Evolutionary conservation across 2,113 vertebrate genomes (phyloP), one percentile per base, ranked within the genome.

Genomic region (Oryzias curvinotus): DNA sequence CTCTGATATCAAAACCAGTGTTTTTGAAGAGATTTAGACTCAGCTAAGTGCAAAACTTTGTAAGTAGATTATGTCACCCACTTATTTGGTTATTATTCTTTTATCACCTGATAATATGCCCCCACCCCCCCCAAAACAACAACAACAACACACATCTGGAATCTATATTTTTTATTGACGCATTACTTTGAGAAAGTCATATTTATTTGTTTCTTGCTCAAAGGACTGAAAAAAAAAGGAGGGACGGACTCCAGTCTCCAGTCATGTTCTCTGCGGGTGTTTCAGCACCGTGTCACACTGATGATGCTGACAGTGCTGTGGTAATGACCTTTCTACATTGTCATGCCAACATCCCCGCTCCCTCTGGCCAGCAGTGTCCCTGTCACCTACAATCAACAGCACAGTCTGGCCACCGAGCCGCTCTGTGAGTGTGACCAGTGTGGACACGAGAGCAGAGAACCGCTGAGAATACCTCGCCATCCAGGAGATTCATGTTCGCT

Each of bases 341-440:
- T 83, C 82, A 79, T 80, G 84, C 78, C 76, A 79, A 83, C 76
- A 65, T 73, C 57, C 52, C 80, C 56, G 68, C 72, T 80, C 85
- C 85, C 82, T 65, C 73, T 83, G 84, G 88, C 82, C 82, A 85
- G 73, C 84, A 87, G 82, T 86, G 85, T 81, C 73, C 84, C 82
- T 88, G 87, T 90, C 88, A 90, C 75, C 81, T 72, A 80, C 36
- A 63, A 87, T 90, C 84, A 90, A 68, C 71, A 36, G 57, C 71
- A 75, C 57, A 61, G 56, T 74, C 67, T 53, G 80, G 76, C 49
- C 82, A 70, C 72, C 52, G 30, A 67, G 77, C 80, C 59, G 80
- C 64, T 64, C 21, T 48, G 62, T 57, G 68, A 75, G 60, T 23
- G 19, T 48, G 57, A 67, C 66, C 75, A 62, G 68, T 71, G 26